phyloP scores from a whole-genome alignment of 2,888 invertebrate species.

The Chaetoderma sp. region DNA sequence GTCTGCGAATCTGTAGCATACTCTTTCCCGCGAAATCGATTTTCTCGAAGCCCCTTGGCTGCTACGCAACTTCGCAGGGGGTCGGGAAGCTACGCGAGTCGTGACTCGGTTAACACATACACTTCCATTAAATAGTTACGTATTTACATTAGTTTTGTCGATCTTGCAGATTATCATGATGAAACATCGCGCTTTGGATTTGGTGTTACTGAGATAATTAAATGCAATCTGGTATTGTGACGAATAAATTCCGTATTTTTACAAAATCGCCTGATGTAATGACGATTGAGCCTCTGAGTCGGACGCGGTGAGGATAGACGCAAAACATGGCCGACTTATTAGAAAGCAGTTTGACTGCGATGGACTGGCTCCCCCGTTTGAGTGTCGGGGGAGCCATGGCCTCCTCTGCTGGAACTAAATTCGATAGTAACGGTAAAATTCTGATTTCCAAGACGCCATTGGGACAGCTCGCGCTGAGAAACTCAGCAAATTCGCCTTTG shows the following conservation, averaged over 20 bases:
- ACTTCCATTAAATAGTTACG: conserved; percentile 27
- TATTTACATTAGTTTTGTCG: background rate
- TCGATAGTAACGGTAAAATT: conserved; percentile 38
- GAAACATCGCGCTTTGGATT: too few relatives aligned
- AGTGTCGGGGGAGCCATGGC: conserved; percentile 66
- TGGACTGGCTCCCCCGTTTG: conserved; percentile 72
- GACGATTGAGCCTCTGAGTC: too few relatives aligned
- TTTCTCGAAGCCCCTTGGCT: conserved; percentile 53
- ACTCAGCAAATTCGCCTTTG: conserved; percentile 60
- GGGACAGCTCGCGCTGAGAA: conserved; percentile 55
- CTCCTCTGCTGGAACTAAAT: conserved; percentile 45
- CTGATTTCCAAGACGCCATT: conserved; percentile 45
- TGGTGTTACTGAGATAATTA: too few relatives aligned
- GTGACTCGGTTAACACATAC: conserved; percentile 31
- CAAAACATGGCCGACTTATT: too few relatives aligned
- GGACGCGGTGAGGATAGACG: too few relatives aligned
- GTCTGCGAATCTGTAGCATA: too few relatives aligned
- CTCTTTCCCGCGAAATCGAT: conserved; percentile 43
- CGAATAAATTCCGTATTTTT: too few relatives aligned
- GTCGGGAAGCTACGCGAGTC: conserved; percentile 41
- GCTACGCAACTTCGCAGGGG: conserved; percentile 56
- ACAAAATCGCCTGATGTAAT: too few relatives aligned
- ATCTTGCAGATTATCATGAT: background rate
- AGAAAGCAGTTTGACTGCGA: conserved; percentile 71
- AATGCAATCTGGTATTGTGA: too few relatives aligned